A percentile compares a stretch with the other conserved stretches of the same genome.
phyloP scores from a whole-genome alignment of 2,797 vertebrate genomes.

The Phoeniculus purpureus region DNA sequence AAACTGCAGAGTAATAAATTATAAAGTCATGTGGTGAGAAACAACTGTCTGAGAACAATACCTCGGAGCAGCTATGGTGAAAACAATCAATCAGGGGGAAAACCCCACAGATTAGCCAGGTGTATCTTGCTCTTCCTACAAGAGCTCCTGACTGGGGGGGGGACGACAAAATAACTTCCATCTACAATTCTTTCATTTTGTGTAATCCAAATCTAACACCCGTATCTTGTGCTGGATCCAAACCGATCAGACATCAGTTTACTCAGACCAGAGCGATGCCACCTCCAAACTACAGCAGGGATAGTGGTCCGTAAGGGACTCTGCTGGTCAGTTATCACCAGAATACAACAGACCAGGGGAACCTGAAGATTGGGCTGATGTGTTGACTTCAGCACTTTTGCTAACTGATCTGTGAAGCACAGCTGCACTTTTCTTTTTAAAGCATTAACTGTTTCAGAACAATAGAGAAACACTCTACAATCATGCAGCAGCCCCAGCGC shows the following conservation, averaged over 20 bases:
- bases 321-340: background rate
- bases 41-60: background rate
- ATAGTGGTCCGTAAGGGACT: background rate
- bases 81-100: background rate
- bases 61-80: background rate
- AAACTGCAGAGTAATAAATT: slow-evolving; percentile 14
- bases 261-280: background rate
- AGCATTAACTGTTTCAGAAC: background rate
- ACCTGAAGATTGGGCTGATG: background rate
- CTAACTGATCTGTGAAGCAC: background rate
- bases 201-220: background rate
- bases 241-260: background rate
- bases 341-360: background rate
- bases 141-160: background rate
- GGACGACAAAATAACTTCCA: background rate
- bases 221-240: background rate
- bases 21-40: background rate
- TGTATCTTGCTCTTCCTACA: background rate
- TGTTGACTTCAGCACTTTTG: background rate
- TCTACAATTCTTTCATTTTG: background rate
- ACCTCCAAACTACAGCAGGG: background rate
- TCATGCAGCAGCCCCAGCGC: background rate
- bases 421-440: background rate
- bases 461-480: background rate
- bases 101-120: background rate